Evolutionary conservation across 2,113 vertebrate species (phyloP).

Genomic region (Platichthys stellatus): DNA sequence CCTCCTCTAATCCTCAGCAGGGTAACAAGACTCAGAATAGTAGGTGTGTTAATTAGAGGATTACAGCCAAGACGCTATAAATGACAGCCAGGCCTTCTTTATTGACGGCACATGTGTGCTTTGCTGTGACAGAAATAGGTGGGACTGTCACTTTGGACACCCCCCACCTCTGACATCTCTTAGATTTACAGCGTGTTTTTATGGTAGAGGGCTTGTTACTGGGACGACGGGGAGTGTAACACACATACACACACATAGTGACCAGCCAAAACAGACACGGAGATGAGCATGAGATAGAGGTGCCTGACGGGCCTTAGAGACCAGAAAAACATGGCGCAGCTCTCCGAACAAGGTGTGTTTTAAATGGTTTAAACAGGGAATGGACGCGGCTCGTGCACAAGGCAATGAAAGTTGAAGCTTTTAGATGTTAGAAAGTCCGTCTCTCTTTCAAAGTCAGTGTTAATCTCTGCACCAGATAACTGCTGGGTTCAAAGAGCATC

Average conservation of each 20-base stretch:
- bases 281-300: conserved; percentile 43
- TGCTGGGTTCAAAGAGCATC: too few relatives aligned
- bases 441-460: too few relatives aligned
- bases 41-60: conserved; percentile 77
- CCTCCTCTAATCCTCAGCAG: conserved; percentile 54
- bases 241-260: conserved; percentile 36
- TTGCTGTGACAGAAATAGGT: conserved; percentile 72
- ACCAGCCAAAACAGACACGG: conserved; percentile 46
- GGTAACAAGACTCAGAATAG: conserved; percentile 75
- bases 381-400: background rate
- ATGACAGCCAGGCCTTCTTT: conserved; percentile 67
- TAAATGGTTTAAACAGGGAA: background rate
- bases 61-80: conserved; percentile 67
- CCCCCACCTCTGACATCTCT: conserved; percentile 43
- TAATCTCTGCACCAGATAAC: too few relatives aligned
- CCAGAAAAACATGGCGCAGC: conserved; percentile 2
- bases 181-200: conserved; percentile 65
- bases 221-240: conserved; percentile 57
- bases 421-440: too few relatives aligned
- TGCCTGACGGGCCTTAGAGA: conserved; percentile 13
- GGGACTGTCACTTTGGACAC: conserved; percentile 46
- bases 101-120: conserved; percentile 69
- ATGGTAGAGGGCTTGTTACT: conserved; percentile 65
- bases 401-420: background rate
- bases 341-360: background rate